These are phyloP conservation scores for Drosophila basisetae DNA, from an alignment of 2,888 invertebrate species.

Conservation along the genomic window DNA sequence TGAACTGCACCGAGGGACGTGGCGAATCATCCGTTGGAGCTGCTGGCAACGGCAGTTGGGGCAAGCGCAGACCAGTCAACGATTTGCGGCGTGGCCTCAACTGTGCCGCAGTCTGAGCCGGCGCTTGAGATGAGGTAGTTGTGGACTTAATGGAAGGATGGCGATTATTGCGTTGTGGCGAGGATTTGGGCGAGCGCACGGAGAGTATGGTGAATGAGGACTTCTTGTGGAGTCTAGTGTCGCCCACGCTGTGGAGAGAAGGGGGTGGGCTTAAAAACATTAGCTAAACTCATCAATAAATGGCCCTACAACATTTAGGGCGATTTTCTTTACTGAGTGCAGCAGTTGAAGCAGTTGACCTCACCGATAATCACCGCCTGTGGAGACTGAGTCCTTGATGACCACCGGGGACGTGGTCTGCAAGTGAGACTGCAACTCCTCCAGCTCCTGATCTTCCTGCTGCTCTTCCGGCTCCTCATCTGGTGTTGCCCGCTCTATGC, in stretches of 20 bases:
- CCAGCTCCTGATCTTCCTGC: conserved; percentile 6
- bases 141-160: conserved; percentile 71
- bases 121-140: conserved; percentile 63
- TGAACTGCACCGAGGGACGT: conserved; percentile 84
- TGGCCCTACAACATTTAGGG: neutral
- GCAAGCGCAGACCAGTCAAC: conserved; percentile 59
- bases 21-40: conserved; percentile 77
- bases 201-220: conserved; percentile 90
- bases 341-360: neutral
- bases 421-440: conserved; percentile 6
- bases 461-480: neutral
- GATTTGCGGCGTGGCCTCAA: conserved; percentile 76
- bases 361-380: conserved; percentile 84
- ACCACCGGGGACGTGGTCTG: conserved; percentile 81
- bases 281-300: neutral
- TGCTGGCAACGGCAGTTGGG: conserved; percentile 43
- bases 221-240: conserved; percentile 87
- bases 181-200: conserved; percentile 86
- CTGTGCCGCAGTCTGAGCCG: conserved; percentile 31
- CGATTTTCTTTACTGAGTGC: neutral
- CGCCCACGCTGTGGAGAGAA: conserved; percentile 74
- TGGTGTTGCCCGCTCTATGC: conserved; percentile 20
- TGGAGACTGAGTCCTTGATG: conserved; percentile 82
- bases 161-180: conserved; percentile 75
- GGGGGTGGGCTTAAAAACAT: neutral